A percentile compares a stretch with the other conserved stretches of the same genome.
Evolutionary conservation across 2,888 invertebrate species (phyloP).

Genomic region (Ophraella communa): DNA sequence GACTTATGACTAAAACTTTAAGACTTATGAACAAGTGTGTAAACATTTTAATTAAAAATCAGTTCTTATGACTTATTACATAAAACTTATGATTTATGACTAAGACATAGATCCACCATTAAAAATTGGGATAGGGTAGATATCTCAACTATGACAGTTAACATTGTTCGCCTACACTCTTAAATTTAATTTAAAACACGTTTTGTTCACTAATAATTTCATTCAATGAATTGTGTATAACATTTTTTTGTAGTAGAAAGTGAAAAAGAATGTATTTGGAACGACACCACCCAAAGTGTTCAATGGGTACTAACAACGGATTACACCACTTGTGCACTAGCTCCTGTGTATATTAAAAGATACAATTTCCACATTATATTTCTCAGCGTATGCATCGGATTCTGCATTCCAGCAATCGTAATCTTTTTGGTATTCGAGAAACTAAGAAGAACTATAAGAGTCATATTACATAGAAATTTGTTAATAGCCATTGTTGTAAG

Average conservation of each 20-base stretch:
- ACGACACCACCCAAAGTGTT: slow-evolving; percentile 54
- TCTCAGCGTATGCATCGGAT: slow-evolving; percentile 62
- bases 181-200: no score
- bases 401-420: slow-evolving; percentile 66
- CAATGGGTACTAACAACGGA: slow-evolving; percentile 67
- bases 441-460: slow-evolving; percentile 61
- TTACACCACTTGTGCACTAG: slow-evolving; percentile 66
- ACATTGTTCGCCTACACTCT: no score
- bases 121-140: no score
- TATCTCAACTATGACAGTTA: no score
- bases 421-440: slow-evolving; percentile 65
- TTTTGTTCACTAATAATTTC: no score
- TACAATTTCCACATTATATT: slow-evolving; percentile 65
- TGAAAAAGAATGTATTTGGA: slow-evolving; percentile 63
- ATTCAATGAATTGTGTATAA: neutral
- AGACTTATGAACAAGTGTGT: no score
- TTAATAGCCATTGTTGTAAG: slow-evolving; percentile 64
- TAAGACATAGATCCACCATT: no score
- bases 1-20: no score
- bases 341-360: slow-evolving; percentile 62
- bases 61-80: no score
- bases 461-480: slow-evolving; percentile 66
- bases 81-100: no score
- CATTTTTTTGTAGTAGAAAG: slow-evolving; percentile 63
- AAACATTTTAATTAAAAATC: no score